phyloP scores from a whole-genome alignment of 2,888 invertebrate species.

The Lepidocyrtoides sp. region DNA sequence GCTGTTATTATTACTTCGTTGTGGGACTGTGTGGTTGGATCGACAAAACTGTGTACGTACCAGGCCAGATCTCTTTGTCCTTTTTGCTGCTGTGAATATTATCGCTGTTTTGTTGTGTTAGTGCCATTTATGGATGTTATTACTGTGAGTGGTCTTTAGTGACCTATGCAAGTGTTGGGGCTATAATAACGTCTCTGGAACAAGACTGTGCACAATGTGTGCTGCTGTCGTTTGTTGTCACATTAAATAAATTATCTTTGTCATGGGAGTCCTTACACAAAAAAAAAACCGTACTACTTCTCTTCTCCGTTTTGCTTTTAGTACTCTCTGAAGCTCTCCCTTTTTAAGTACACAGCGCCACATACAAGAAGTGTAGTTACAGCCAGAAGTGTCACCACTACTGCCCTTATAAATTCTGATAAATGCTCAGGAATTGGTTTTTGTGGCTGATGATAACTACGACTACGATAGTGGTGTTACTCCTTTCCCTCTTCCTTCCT shows the following conservation, averaged over 20 bases:
- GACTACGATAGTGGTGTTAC: too few relatives aligned
- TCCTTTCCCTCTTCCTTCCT: neutral
- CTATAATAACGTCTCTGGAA: neutral
- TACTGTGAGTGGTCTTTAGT: constrained; percentile 57
- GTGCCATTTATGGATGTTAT: constrained; percentile 4
- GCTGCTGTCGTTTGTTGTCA: constrained; percentile 56
- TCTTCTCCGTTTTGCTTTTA: neutral
- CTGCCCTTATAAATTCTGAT: constrained; percentile 51
- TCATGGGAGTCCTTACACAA: constrained; percentile 51
- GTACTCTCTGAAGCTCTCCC: neutral
- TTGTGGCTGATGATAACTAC: constrained; percentile 38
- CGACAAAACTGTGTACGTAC: neutral
- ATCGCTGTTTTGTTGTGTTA: neutral
- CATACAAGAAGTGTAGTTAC: constrained; percentile 29
- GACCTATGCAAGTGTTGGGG: constrained; percentile 20
- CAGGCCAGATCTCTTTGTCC: neutral
- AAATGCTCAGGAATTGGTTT: constrained; percentile 46
- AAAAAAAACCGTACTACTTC: neutral
- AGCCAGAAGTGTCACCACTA: constrained; percentile 21
- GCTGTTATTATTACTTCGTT: neutral
- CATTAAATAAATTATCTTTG: constrained; percentile 73
- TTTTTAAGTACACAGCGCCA: neutral
- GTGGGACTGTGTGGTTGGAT: neutral
- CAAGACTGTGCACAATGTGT: neutral
- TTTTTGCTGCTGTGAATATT: neutral